phyloP scores from a whole-genome alignment of 2,888 invertebrate genomes.

The Tethea ocularis region DNA sequence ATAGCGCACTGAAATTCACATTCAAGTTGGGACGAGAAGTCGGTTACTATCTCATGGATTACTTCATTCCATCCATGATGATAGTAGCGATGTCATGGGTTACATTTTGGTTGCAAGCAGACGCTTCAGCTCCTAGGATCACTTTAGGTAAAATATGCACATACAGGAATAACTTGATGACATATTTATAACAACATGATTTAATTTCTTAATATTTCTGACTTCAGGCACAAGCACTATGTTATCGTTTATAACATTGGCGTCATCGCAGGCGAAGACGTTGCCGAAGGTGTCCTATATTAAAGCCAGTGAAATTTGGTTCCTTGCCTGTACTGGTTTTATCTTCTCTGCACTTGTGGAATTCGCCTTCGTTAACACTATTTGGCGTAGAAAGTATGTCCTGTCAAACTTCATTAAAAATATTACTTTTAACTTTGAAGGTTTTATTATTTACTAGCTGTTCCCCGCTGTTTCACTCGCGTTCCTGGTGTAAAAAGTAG shows the following conservation, averaged over 20 bases:
- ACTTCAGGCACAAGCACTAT: conserved; percentile 91
- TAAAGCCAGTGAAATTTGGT: conserved; percentile 96
- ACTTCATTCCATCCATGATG: conserved; percentile 93
- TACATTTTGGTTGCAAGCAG: conserved; percentile 94
- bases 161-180: neutral
- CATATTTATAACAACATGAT: neutral
- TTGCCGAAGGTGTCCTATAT: conserved; percentile 95
- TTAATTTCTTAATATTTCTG: conserved; percentile 6
- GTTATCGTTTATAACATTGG: conserved; percentile 93
- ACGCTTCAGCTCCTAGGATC: conserved; percentile 92
- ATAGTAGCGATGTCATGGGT: conserved; percentile 95
- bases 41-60: conserved; percentile 94
- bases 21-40: conserved; percentile 92
- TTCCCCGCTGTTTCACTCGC: too few relatives aligned
- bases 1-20: conserved; percentile 90
- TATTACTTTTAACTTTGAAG: neutral
- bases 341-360: conserved; percentile 94
- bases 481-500: too few relatives aligned
- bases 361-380: conserved; percentile 95
- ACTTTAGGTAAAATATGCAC: conserved; percentile 84
- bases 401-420: conserved; percentile 10
- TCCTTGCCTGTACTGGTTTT: conserved; percentile 92
- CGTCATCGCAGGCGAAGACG: conserved; percentile 92
- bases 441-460: neutral
- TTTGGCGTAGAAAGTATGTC: conserved; percentile 91